phyloP scores from a whole-genome alignment of 37 sponge, comb jelly and placozoan genomes.

The Chondrilla cf. caribensis region DNA sequence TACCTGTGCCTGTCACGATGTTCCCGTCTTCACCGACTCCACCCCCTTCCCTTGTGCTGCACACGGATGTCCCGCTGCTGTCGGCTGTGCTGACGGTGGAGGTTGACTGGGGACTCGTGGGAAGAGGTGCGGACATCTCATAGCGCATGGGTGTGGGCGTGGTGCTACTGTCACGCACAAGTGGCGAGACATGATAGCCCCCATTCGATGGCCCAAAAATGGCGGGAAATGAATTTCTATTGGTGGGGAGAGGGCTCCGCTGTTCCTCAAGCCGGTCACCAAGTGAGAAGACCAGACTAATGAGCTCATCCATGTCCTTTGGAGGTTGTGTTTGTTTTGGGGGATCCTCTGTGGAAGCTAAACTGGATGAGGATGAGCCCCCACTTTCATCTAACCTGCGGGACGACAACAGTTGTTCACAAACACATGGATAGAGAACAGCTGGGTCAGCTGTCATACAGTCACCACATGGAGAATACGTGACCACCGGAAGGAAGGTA shows the following conservation, averaged over 20 bases:
- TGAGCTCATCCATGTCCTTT: background rate
- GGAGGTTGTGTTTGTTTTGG: background rate
- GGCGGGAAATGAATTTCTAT: background rate
- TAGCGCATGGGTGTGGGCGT: too few species aligned
- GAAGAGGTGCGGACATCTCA: too few species aligned
- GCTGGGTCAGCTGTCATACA: too few species aligned
- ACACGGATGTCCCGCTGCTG: too few species aligned
- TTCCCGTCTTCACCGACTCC: too few species aligned
- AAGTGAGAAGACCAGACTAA: background rate
- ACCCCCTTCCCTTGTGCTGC: too few species aligned
- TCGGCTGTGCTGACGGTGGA: too few species aligned
- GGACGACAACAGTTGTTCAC: background rate
- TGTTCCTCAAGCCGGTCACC: conserved; percentile 2
- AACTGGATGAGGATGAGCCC: background rate
- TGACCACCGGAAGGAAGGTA: too few species aligned
- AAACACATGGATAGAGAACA: too few species aligned
- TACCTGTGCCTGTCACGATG: too few species aligned
- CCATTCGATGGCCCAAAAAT: background rate
- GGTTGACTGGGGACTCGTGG: too few species aligned
- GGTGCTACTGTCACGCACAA: background rate
- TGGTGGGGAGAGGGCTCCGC: background rate
- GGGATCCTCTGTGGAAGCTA: background rate
- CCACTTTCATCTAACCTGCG: background rate
- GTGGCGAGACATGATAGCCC: background rate
- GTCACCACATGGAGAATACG: too few species aligned